Evolutionary conservation across 2,113 vertebrate species (phyloP).

Genomic region (Laticauda colubrina): DNA sequence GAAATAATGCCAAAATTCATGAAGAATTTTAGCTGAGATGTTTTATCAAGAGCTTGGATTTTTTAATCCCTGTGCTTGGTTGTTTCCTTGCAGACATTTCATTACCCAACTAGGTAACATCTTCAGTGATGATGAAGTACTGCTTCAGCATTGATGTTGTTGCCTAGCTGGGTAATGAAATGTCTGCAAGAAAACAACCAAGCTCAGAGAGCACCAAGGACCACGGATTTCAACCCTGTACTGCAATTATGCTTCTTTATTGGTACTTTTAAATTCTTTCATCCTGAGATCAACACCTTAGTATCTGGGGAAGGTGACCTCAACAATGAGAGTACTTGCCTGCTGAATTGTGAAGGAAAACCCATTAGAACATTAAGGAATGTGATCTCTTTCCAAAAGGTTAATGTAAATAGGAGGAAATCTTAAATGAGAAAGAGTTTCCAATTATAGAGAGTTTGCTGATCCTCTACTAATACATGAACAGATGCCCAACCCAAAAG

Average conservation of each 20-base stretch:
- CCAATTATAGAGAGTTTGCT: background rate
- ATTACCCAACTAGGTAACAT: background rate
- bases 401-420: background rate
- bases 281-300: background rate
- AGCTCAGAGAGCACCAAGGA: background rate
- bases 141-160: background rate
- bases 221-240: background rate
- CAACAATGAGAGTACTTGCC: background rate
- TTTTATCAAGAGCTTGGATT: background rate
- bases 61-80: too few species aligned
- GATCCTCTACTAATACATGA: background rate
- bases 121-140: background rate
- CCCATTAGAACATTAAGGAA: background rate
- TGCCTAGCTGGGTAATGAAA: background rate
- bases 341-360: background rate
- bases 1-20: background rate
- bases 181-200: background rate
- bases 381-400: background rate
- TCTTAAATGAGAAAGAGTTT: background rate
- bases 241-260: background rate
- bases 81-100: background rate
- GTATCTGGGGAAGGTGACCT: background rate
- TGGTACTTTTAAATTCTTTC: background rate
- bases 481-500: background rate
- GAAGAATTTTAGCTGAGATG: background rate